Base-by-base conservation (phyloP, 1,140 invertebrate genomes). In the Hycleus phaleratus region DNA sequence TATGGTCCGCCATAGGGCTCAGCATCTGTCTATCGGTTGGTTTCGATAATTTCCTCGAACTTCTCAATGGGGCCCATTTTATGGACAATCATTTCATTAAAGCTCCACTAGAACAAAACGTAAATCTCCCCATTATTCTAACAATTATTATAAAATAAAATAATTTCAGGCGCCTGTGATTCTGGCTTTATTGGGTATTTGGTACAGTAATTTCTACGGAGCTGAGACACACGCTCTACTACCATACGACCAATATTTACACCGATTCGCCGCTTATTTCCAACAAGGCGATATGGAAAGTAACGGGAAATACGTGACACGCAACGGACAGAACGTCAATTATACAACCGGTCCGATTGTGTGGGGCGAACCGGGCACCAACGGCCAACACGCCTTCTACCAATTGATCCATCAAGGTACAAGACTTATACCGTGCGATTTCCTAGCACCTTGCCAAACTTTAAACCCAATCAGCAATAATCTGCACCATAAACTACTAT, bases 221-320 rank as follows among this genome's bases (percentile, higher is more conserved):
- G 87, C 91, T 8, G 95, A 98, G 80, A 98, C 95, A 0, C 93
- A 98, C 68, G 92, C 94, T 5, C 78, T 99, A 0, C 77, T 99
- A 42, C 97, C 97, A 0, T 99, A 99, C 76, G 97, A 99, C 75
- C 91, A 99, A 77, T 99, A 99, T 75, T 75, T 99, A 61, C 97
- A 99, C 72, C 85, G 96, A 69, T 98, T 99, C 79, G 92, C 97
- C 40, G 96, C 97, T 8, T 99, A 99, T 76, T 98, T 99, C 77
- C 97, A 99, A 79, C 97, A 99, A 81, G 97, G 96, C 8, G 97
- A 99, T 73, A 99, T 99, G 97, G 97, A 99, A 77, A 97, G 93
- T 59, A 99, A 99, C 79, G 97, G 97, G 66, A 99, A 99, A 80
- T 96, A 87, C 70, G 87, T 90, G 8, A 96, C 91, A 7, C 81